Conservation (phyloP, 2,113 vertebrate species). For the Indicator maculatus region DNA sequence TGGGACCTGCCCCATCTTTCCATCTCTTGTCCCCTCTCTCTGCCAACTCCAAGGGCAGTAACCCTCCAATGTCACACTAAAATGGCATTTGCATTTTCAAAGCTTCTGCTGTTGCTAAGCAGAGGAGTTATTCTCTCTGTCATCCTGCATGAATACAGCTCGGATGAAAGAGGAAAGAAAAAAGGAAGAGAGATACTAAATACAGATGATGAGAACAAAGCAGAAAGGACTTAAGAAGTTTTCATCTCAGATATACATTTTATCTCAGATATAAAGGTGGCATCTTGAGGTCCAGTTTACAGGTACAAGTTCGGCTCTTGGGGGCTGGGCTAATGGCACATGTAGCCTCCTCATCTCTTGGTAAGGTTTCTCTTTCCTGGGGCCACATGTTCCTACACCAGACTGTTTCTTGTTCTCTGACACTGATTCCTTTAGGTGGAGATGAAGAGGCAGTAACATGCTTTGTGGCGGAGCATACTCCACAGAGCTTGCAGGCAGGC, state of each 20-base stretch:
- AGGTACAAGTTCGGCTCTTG: background rate
- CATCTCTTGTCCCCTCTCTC: background rate
- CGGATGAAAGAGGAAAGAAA: background rate
- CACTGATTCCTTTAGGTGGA: background rate
- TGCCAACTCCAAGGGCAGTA: background rate
- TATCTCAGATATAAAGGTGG: background rate
- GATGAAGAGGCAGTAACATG: background rate
- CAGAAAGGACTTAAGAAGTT: background rate
- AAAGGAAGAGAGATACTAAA: constrained; percentile 19
- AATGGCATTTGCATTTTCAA: background rate
- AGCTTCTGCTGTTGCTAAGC: constrained; percentile 53
- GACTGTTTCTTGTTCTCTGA: background rate
- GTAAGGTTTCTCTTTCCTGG: background rate
- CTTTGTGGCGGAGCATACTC: background rate
- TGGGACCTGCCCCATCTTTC: background rate
- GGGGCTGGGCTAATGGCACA: background rate
- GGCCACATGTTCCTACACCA: background rate
- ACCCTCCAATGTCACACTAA: background rate
- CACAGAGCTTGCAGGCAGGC: background rate
- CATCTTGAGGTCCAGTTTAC: background rate
- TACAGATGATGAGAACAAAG: background rate
- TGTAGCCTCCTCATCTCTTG: background rate
- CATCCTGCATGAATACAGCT: background rate
- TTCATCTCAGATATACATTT: background rate
- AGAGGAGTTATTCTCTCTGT: constrained; percentile 20